Evolutionary conservation across 1,140 invertebrate genomes (phyloP), one percentile per base, ranked within the genome.

Genomic region (Piezodorus guildinii): DNA sequence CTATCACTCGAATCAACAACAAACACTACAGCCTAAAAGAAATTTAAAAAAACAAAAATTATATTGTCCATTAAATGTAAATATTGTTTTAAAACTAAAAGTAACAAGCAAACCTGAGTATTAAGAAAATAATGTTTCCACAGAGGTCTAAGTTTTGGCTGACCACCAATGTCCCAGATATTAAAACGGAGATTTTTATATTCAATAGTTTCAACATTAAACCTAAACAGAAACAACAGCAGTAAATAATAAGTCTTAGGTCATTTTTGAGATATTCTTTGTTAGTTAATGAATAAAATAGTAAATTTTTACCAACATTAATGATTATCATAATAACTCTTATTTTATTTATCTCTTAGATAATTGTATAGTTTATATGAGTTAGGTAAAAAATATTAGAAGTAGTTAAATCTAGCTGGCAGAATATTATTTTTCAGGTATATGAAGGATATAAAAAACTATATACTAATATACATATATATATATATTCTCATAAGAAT

Each of bases 101-200:
- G 5, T 49, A 5, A 21, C 21, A 54, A 66, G 73, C 74, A 54
- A 66, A 74, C 74, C 67, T 79, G 78, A 10, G 79, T 80, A 67
- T 80, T 79, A 16, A 79, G 75, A 68, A 81, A 82, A 68, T 82
- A 82, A 70, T 82, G 80, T 65, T 78, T 78, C 80, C 80, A 82
- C 5, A 82, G 68, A 16, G 79, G 79, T 56, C 81, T 70, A 10
- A 82, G 73, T 68, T 81, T 81, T 30, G 77, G 74, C 67, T 81
- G 80, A 6, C 81, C 80, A n/a, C 81, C 81, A 34, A 82, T 80
- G 69, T 83, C 81, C 81, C 81, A 82, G 5, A 82, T 73, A 4
- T 80, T 81, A 64, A 82, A 80, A 43, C 77, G 76, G 12, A 81
- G 71, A 70, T 80, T 81, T 68, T 79, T 78, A 61, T 82, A 83